Evolutionary conservation across 2,113 vertebrate species (phyloP).

Genomic region (Alethe castanea): DNA sequence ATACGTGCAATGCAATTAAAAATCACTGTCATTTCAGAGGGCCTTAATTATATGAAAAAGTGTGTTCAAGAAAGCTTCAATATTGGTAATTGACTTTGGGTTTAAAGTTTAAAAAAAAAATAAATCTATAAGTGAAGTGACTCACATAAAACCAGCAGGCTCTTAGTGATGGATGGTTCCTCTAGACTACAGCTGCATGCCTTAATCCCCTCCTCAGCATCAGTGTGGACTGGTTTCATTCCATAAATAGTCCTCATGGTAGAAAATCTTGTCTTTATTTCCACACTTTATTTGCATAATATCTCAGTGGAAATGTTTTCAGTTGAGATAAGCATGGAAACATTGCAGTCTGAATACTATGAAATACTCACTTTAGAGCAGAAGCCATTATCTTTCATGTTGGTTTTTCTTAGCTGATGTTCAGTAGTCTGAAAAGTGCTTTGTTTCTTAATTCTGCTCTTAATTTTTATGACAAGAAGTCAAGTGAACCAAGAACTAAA

Average conservation of each 20-base stretch:
- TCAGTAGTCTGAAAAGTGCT: neutral
- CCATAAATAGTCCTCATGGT: neutral
- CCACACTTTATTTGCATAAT: neutral
- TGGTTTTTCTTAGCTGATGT: neutral
- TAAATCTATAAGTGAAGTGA: neutral
- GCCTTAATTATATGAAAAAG: conserved; percentile 3
- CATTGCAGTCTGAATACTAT: neutral
- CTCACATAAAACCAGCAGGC: neutral
- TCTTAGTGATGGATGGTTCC: neutral
- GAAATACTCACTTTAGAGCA: neutral
- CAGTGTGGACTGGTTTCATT: neutral
- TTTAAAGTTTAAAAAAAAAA: neutral
- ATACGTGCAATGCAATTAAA: conserved; percentile 60
- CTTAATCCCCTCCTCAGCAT: neutral
- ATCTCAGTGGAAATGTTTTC: neutral
- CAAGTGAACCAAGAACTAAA: neutral
- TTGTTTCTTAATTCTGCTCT: neutral
- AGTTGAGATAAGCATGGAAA: neutral
- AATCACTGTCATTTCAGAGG: conserved; percentile 36
- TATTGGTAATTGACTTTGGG: conserved; percentile 32
- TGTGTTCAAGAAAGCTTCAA: neutral
- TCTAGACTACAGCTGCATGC: neutral
- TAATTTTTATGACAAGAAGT: neutral
- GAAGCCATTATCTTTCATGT: neutral
- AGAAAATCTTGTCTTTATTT: conserved; percentile 9